These are phyloP conservation scores for Gavia stellata DNA, from an alignment of 2,113 vertebrate genomes.

Conservation along the genomic window DNA sequence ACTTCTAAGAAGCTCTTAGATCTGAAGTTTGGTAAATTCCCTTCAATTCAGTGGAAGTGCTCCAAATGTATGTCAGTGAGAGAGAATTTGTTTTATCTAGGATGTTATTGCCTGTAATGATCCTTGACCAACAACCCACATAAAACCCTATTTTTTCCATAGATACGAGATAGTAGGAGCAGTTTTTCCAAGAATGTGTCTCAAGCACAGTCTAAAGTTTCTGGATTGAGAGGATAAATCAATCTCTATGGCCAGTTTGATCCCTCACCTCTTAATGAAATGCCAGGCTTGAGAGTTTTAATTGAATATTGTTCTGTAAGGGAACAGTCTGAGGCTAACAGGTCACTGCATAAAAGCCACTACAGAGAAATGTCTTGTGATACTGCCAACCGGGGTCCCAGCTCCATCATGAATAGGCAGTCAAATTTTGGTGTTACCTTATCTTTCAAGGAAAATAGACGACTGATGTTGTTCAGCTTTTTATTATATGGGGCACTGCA, in stretches of 20 bases:
- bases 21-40: neutral
- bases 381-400: neutral
- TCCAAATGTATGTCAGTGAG: neutral
- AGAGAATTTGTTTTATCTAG: neutral
- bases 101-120: neutral
- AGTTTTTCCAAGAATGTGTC: neutral
- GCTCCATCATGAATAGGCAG: neutral
- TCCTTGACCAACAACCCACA: neutral
- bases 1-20: neutral
- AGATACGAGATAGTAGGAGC: neutral
- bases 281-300: neutral
- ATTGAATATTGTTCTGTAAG: neutral
- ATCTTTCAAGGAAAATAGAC: neutral
- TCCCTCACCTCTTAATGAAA: neutral
- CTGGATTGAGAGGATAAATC: neutral
- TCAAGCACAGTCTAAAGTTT: neutral
- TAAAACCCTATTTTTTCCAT: neutral
- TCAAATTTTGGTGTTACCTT: neutral
- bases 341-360: neutral
- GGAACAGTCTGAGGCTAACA: neutral
- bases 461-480: neutral
- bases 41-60: neutral
- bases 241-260: neutral
- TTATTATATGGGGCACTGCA: neutral
- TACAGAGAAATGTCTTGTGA: neutral